phyloP scores from a whole-genome alignment of 1,140 invertebrate genomes.

The Bactericera cockerelli region DNA sequence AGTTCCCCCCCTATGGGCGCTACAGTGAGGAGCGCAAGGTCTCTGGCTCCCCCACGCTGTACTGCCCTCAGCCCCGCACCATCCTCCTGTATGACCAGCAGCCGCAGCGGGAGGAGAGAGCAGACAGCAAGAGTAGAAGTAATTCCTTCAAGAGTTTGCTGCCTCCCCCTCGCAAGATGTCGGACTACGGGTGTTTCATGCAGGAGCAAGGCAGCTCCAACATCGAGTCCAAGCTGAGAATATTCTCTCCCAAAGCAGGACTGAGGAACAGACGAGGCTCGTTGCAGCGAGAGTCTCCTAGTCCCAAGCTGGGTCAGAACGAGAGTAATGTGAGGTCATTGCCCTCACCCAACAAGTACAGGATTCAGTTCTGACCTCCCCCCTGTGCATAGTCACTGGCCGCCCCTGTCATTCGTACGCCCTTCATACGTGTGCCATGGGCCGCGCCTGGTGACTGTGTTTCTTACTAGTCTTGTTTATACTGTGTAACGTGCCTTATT shows the following conservation, averaged over 20 bases:
- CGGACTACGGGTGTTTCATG: slow-evolving; percentile 22
- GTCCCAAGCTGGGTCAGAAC: slow-evolving; percentile 10
- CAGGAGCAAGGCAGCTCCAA: slow-evolving; percentile 14
- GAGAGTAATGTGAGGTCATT: slow-evolving; percentile 22
- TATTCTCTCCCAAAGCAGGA: slow-evolving; percentile 15
- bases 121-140: slow-evolving; percentile 15
- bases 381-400: no score
- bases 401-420: no score
- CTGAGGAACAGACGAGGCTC: slow-evolving; percentile 21
- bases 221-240: slow-evolving; percentile 20
- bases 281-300: slow-evolving; percentile 18
- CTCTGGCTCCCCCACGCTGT: slow-evolving; percentile 12
- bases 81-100: not conserved
- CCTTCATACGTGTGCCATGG: no score
- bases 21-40: slow-evolving; percentile 17
- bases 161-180: slow-evolving; percentile 23
- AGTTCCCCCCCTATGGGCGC: slow-evolving; percentile 16
- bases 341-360: slow-evolving; percentile 25
- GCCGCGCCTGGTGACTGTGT: no score
- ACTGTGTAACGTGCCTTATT: no score
- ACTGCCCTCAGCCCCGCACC: slow-evolving; percentile 8
- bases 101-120: not conserved
- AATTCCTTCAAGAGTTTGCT: slow-evolving; percentile 20
- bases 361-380: slow-evolving; percentile 23
- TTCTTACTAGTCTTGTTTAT: no score